Base-by-base conservation (phyloP, 2,113 vertebrate genomes). In the Chrysemys picta region DNA sequence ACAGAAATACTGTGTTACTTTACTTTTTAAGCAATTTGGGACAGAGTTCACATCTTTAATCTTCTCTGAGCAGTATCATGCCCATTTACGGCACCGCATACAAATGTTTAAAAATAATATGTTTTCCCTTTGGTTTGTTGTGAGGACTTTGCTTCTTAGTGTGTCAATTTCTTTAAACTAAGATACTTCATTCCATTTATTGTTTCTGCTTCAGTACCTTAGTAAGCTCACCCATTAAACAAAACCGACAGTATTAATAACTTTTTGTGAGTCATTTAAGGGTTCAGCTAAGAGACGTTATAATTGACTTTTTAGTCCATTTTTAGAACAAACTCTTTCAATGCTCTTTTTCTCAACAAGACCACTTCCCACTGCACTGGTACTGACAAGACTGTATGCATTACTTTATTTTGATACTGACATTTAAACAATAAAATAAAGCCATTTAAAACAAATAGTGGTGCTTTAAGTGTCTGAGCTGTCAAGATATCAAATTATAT, bases 381-480 rank as follows among this genome's bases (percentile, higher is more conserved):
- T 93, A 95, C 93, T 98, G 98, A 98, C 98, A 98, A 95, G 97
- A 90, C 94, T 96, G 92, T 97, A 78, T 97, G 97, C 97, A 82
- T 98, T 98, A 98, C 96, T 98, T 98, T 98, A 97, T 98, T 98
- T 98, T 98, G 98, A 98, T 98, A 98, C 98, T 98, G 98, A 98
- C 97, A 98, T 98, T 98, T 98, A 98, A 98, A 98, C 98, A 98
- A 98, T 98, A 98, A 98, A 98, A 98, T 98, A 98, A 98, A 98
- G 97, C 98, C 97, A 98, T 98, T 98, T 98, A 98, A 98, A 98
- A 98, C 98, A 98, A 98, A 98, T 98, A 98, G 98, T 98, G 97
- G 98, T 98, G 96, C 97, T 98, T 98, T 98, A 98, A 98, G 97
- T 98, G 98, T 98, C 98, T 97, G 89, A 97, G 97, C 98, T 98